A percentile compares a stretch with the other conserved stretches of the same genome.
These are phyloP conservation scores for Bhutanitis thaidina DNA, from an alignment of 2,888 invertebrate species.

Conservation along the genomic window DNA sequence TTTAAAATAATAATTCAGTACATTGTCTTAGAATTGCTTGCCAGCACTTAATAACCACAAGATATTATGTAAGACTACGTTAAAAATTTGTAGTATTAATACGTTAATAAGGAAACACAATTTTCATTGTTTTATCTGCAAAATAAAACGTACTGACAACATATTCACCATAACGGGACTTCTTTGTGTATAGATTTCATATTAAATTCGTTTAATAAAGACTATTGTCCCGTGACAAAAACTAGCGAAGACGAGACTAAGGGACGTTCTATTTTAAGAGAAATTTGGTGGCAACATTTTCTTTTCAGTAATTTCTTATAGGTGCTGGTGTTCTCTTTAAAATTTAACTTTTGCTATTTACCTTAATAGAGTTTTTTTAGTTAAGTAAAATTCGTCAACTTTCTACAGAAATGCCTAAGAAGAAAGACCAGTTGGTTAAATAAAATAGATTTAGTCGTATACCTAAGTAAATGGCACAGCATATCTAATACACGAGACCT, in stretches of 20 bases:
- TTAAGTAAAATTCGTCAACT: background rate
- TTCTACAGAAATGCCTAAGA: no score
- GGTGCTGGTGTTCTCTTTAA: background rate
- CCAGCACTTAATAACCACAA: no score
- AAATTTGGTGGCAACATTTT: background rate
- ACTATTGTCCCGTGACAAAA: no score
- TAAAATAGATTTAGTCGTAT: constrained; percentile 2
- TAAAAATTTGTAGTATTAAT: no score
- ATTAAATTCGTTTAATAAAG: background rate
- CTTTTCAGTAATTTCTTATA: constrained; percentile 7
- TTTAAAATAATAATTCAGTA: constrained; percentile 11
- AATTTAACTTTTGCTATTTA: constrained; percentile 12
- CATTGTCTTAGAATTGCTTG: background rate
- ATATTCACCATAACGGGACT: background rate
- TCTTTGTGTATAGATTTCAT: background rate
- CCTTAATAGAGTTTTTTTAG: constrained; percentile 3
- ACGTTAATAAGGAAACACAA: no score
- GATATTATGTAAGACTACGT: no score
- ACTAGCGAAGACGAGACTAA: background rate
- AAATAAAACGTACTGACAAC: no score
- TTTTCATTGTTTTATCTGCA: no score
- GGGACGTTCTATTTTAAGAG: constrained; percentile 4
- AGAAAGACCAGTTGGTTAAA: no score
- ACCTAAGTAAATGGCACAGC: constrained; percentile 19
- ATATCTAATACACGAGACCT: constrained; percentile 32